phyloP scores from a whole-genome alignment of 2,797 vertebrate species.

The Acanthornis magna region DNA sequence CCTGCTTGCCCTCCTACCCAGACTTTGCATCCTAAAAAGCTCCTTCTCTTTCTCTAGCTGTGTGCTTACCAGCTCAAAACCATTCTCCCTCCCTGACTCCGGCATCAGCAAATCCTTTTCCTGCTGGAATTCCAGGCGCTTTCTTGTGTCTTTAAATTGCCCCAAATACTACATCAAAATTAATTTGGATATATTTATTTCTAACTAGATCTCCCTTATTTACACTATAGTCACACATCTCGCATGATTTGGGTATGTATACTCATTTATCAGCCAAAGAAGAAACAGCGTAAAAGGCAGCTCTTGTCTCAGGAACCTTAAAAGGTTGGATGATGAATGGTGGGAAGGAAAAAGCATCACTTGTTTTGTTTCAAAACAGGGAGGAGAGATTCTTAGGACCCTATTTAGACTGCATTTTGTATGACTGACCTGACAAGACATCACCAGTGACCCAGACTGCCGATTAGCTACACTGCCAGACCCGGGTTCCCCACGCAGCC shows the following conservation, averaged over 20 bases:
- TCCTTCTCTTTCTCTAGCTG: background rate
- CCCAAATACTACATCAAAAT: background rate
- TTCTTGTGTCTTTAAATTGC: background rate
- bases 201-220: background rate
- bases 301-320: background rate
- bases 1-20: background rate
- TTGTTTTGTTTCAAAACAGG: background rate
- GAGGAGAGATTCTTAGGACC: background rate
- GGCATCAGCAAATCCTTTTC: background rate
- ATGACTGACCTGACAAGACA: background rate
- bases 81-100: background rate
- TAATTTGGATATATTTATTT: background rate
- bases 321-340: background rate
- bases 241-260: background rate
- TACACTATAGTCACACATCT: background rate
- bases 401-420: background rate
- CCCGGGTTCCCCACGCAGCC: fast-evolving
- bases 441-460: background rate
- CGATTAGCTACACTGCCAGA: background rate
- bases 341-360: background rate
- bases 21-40: background rate
- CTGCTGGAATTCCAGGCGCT: background rate
- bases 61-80: background rate
- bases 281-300: background rate
- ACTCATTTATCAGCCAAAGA: background rate